Conservation (phyloP, 2,888 invertebrate genomes). For the Coelopa pilipes region DNA sequence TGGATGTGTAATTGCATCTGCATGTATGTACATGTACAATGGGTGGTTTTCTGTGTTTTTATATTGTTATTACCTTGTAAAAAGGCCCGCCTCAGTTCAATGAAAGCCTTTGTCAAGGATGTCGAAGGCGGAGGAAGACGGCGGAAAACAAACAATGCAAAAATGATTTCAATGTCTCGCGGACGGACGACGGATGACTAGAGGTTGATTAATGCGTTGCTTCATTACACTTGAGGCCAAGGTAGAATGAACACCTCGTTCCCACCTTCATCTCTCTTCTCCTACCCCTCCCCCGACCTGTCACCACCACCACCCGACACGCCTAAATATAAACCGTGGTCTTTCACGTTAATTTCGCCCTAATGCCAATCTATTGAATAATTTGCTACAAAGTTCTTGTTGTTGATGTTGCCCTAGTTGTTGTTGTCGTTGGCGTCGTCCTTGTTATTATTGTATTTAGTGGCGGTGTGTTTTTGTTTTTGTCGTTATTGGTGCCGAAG, state of each 20-base stretch:
- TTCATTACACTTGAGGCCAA: neutral
- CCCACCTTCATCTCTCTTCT: too few species aligned
- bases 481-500: neutral
- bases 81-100: conserved; percentile 24
- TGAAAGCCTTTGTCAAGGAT: neutral
- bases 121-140: neutral
- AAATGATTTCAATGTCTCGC: conserved; percentile 8
- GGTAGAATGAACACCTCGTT: too few species aligned
- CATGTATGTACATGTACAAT: too few species aligned
- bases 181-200: neutral
- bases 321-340: conserved; percentile 10
- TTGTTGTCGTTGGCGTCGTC: neutral
- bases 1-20: too few species aligned
- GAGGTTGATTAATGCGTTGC: conserved; percentile 2
- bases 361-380: conserved; percentile 14
- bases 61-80: neutral
- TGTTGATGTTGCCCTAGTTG: neutral
- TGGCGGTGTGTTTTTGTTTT: neutral
- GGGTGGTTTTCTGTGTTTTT: neutral
- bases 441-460: neutral
- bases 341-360: conserved; percentile 2
- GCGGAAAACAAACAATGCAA: neutral
- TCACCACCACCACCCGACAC: neutral
- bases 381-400: neutral
- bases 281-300: too few species aligned